Evolutionary conservation across 2,888 invertebrate species (phyloP), one percentile per base, ranked within the genome.

Genomic region (Parthenolecanium corni): DNA sequence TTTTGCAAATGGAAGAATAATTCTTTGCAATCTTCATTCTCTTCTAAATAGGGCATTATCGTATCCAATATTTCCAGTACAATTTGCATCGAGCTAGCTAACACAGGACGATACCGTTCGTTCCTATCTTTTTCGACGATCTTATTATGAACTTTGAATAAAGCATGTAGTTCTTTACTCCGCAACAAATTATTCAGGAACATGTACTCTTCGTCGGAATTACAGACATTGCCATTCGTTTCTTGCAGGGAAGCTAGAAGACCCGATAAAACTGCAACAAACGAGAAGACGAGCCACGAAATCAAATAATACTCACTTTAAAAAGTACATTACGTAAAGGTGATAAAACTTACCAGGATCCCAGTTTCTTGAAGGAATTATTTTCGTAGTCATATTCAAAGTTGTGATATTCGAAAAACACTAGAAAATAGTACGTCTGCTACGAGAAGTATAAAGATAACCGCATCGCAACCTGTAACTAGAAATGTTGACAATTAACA

Each of bases 71-170:
- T 89, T 72, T 91, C 90, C 66, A 86, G 75, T 31, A 86, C 80
- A 31, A 78, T 77, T 76, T 88, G 85, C 81, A 89, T 86, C 3
- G 89, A 84, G 73, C 89, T 89, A 16, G 90, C 90, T 6, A 91
- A 77, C 53, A 89, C 78, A 0, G 91, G 90, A 70, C 85, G 87
- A 71, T 89, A 83, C 70, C 89, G 89, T 77, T 89, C 88, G 9
- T 65, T 64, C 71, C 86, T 84, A 62, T 86, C 85, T 75, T 86
- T 86, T 69, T 83, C 85, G 65, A 86, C 80, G 69, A 90, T 89
- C 75, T 88, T 89, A 72, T 90, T 90, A 74, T 92, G 91, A 65
- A 91, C 90, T 76, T 89, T 88, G 25, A 92, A 89, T 68, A 93
- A 77, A 36, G 92, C 91, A 76, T 91, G 87, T 1, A 93, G 79